Evolutionary conservation across 2,113 vertebrate genomes (phyloP).

Genomic region (Otolemur garnettii): DNA sequence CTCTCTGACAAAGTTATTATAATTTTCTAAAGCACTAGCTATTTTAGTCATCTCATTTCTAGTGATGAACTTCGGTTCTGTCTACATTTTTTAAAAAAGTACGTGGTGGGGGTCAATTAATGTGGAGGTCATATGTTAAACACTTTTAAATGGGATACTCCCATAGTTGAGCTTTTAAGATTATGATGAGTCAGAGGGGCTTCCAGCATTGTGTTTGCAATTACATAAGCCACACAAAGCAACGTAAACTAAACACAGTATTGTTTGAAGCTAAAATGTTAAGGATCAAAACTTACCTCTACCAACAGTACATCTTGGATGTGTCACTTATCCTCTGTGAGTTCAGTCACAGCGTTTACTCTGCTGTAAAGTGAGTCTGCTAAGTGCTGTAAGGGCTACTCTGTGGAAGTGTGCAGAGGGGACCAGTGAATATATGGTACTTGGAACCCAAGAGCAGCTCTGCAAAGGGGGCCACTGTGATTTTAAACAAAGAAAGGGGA

Average conservation of each 20-base stretch:
- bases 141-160: neutral
- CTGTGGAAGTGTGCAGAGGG: neutral
- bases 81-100: conserved; percentile 17
- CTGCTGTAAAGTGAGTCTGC: neutral
- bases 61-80: neutral
- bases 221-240: neutral
- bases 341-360: neutral
- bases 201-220: neutral
- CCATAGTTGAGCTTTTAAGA: neutral
- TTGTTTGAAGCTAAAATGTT: neutral
- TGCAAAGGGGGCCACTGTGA: neutral
- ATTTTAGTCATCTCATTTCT: conserved; percentile 50
- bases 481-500: neutral
- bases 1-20: conserved; percentile 18
- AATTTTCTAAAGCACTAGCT: neutral
- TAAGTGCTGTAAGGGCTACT: neutral
- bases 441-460: neutral
- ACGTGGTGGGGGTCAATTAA: neutral
- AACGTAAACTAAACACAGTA: neutral
- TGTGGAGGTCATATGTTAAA: neutral
- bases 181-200: neutral
- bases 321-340: neutral
- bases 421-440: neutral
- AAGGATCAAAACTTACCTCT: neutral
- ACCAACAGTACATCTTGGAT: neutral